These are phyloP conservation scores for Lepidurus couesii DNA, from an alignment of 1,140 invertebrate species.

Conservation along the genomic window DNA sequence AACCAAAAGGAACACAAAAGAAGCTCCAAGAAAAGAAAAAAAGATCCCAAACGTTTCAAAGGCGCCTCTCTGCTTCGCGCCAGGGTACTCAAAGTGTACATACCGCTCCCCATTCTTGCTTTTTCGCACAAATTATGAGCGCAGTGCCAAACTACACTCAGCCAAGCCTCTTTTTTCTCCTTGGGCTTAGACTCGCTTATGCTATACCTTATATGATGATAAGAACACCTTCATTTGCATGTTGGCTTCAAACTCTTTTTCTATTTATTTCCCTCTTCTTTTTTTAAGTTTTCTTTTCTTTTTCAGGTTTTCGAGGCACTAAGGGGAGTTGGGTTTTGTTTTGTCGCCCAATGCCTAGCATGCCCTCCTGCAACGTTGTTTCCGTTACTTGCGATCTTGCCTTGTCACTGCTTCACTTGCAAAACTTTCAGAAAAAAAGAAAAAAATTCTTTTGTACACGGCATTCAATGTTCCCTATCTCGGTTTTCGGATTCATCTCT, in stretches of 20 bases:
- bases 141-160: neutral
- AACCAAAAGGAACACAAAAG: neutral
- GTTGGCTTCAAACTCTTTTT: neutral
- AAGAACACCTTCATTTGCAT: conserved; percentile 15
- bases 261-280: neutral
- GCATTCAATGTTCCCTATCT: conserved; percentile 2
- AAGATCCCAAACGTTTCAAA: too few species aligned
- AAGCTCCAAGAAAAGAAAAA: too few species aligned
- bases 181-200: neutral
- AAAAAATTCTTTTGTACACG: neutral
- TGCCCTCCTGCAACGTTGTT: neutral
- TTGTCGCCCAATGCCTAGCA: neutral
- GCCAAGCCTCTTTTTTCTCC: neutral
- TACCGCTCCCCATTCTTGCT: neutral
- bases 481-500: conserved; percentile 2
- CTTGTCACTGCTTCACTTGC: too few species aligned
- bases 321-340: neutral
- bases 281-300: neutral
- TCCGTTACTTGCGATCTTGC: neutral
- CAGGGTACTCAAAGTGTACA: too few species aligned
- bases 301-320: neutral
- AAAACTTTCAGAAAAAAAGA: too few species aligned
- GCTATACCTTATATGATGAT: neutral
- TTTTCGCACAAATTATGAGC: conserved; percentile 14
- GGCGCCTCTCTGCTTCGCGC: too few species aligned